Evolutionary conservation across 2,888 invertebrate genomes (phyloP), one percentile per base, ranked within the genome.

Genomic region (Cactoblastis cactorum): DNA sequence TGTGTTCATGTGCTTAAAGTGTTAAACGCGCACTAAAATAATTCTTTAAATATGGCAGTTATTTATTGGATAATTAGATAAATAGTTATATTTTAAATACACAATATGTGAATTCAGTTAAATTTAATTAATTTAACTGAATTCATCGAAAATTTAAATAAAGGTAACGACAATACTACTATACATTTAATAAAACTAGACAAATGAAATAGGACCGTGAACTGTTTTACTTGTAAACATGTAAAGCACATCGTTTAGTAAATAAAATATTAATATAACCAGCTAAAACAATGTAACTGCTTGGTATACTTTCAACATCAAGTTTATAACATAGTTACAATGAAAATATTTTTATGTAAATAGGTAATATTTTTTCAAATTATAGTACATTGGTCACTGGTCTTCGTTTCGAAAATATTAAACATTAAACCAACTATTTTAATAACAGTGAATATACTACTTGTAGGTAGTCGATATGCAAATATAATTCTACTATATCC

Each of bases 1-100:
- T 28, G 43, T 43, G 43, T 43, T 43, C 28, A 43, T 17, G 43
- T 43, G 14, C 41, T 24, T 24, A 12, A 22, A 43, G 28, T 43
- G 6, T 24, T 9, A 43, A n/a, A 43, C 17, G 11, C 9, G 11
- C 28, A 28, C 28, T 43, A 9, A 37, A 28, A 28, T 28, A 28
- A 11, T 28, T 32, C 15, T 24, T 17, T 14, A 28, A 43, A 43
- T 24, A 17, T 43, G 43, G 43, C 43, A 43, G 43, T 43, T 12
- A 22, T 41, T 41, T 41, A 41, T 41, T 41, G 39, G 12, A 22
- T 19, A 39, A 17, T 19, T 4, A 5, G 2, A 17, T 43, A 28
- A 43, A 32, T 43, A 43, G 34, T 4, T 14, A 33, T 33, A 33
- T n/a, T 14, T 35, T 15, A 17, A 37, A 1, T 9, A 9, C 14